Evolutionary conservation across 30 jellyfish, hydroid and myxozoan species (phyloP).

Genomic region (Haliclystus octoradiatus): DNA sequence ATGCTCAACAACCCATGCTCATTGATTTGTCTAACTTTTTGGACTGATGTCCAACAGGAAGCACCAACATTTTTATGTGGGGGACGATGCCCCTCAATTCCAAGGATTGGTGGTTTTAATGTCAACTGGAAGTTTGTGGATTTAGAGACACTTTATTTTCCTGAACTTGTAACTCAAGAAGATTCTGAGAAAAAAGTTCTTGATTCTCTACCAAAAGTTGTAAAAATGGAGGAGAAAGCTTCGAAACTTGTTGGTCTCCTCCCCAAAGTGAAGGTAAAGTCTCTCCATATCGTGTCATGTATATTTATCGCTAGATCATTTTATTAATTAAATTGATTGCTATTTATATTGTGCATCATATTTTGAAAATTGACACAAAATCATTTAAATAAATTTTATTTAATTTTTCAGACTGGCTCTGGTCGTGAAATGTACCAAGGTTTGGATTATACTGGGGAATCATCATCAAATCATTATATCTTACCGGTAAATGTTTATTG

Average conservation of each 20-base stretch:
- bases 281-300: no score
- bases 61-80: constrained; percentile 86
- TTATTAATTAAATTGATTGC: no score
- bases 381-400: no score
- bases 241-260: not conserved
- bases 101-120: constrained; percentile 61
- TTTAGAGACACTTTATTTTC: constrained; percentile 33
- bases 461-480: not conserved
- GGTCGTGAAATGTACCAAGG: not conserved
- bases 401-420: not conserved
- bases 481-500: not conserved
- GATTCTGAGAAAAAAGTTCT: not conserved
- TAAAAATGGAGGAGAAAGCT: not conserved
- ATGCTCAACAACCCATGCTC: no score
- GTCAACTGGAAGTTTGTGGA: constrained; percentile 66
- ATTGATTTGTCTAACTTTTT: no score
- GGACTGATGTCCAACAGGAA: no score
- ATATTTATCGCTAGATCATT: no score
- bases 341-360: no score
- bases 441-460: no score
- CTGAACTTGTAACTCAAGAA: not conserved
- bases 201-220: not conserved
- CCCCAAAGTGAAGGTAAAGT: not conserved
- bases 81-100: constrained; percentile 74
- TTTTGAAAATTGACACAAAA: no score